Evolutionary conservation across 2,888 invertebrate genomes (phyloP), one percentile per base, ranked within the genome.

Genomic region (Synanthedon formicaeformis): DNA sequence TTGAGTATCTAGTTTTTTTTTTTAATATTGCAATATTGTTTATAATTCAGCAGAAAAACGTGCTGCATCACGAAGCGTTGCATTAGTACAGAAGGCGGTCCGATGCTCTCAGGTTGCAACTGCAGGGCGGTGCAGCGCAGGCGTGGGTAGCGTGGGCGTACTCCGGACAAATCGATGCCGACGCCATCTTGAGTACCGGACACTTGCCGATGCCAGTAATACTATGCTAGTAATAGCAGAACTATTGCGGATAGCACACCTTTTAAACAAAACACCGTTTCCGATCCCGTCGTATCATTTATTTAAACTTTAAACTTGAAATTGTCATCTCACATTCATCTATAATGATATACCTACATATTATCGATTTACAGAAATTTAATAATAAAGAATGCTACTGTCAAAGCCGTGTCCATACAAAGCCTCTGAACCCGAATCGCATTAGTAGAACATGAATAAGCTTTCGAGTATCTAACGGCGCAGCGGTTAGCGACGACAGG

Each of bases 381-480:
- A 68, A 64, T 66, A 10, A 34, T 34, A 34, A 34, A 34, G 34
- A 69, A 69, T 64, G 66, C 62, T 59, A 55, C 56, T 65, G 70
- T 75, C 71, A 71, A 68, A 66, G 64, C 66, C 68, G 59, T 67
- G 67, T 68, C 66, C 63, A 67, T 62, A 67, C 67, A 69, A 76
- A 79, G 69, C 71, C 69, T 66, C 68, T 71, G 69, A 71, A 78
- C 78, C 75, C 73, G 66, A 74, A 71, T 67, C 71, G 70, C 76
- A 78, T 82, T 81, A 81, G 78, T 80, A 65, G 69, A 75, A 82
- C 83, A 84, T 67, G 81, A 80, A 78, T 81, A 82, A 80, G 82
- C 84, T 83, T 75, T 82, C 77, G 73, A 72, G 77, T 77, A 73
- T 73, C 73, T 71, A 66, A 69, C 57, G 71, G 34, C 34, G 34